These are phyloP conservation scores for Aphodius sticticus DNA, from an alignment of 2,888 invertebrate genomes.

Conservation along the genomic window DNA sequence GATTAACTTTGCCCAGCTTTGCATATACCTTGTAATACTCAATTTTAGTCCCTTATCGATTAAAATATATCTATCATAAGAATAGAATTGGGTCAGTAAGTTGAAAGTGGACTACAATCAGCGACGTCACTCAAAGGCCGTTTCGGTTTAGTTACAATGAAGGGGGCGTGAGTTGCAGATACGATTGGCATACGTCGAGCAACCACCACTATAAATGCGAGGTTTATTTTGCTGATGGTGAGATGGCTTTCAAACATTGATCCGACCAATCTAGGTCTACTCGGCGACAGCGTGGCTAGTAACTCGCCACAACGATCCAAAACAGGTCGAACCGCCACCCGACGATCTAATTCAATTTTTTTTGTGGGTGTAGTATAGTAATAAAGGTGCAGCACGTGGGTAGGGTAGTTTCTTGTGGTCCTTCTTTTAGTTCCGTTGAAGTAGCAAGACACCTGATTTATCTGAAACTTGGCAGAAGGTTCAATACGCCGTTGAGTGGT, in stretches of 20 bases:
- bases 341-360: neutral
- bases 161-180: neutral
- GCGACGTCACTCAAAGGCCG: neutral
- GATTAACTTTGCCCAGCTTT: no score
- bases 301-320: constrained; percentile 19
- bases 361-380: neutral
- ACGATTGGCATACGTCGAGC: neutral
- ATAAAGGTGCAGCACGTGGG: no score
- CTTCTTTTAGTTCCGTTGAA: no score
- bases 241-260: constrained; percentile 18
- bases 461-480: no score
- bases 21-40: no score
- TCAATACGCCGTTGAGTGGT: no score
- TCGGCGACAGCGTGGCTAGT: constrained; percentile 21
- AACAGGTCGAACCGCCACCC: neutral
- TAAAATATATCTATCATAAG: neutral
- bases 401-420: no score
- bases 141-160: neutral
- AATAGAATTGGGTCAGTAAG: neutral
- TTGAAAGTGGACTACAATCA: neutral
- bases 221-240: neutral
- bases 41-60: neutral
- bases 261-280: constrained; percentile 22
- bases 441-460: no score
- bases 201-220: neutral